Evolutionary conservation across 2,113 vertebrate species (phyloP).

Genomic region (Heteronetta atricapilla): DNA sequence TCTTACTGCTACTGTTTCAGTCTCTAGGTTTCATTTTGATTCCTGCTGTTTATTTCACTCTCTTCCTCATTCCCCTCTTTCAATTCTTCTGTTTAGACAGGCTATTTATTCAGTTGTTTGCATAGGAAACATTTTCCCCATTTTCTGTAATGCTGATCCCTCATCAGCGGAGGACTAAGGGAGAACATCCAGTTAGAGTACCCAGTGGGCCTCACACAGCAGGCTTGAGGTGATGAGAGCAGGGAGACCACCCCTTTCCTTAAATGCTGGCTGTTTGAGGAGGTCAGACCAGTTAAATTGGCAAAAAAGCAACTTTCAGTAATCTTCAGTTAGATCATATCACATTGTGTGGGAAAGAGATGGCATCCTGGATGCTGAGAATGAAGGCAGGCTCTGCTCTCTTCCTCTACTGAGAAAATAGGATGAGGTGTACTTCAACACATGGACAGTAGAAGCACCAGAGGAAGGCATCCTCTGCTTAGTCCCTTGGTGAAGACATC

Average conservation of each 20-base stretch:
- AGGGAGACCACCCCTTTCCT: background rate
- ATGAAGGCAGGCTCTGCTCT: background rate
- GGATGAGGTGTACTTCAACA: background rate
- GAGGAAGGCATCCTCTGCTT: background rate
- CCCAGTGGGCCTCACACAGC: background rate
- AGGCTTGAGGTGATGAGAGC: background rate
- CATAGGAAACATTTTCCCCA: background rate
- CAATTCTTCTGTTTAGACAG: background rate
- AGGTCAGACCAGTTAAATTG: background rate
- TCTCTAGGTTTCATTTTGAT: background rate
- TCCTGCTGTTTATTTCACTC: background rate
- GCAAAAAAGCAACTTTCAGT: background rate
- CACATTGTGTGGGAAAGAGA: rapidly evolving
- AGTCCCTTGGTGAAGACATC: background rate
- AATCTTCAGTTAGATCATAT: background rate
- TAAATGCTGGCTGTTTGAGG: background rate
- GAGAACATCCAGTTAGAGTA: too few relatives aligned
- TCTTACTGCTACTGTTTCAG: background rate
- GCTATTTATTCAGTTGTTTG: background rate
- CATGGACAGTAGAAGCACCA: background rate
- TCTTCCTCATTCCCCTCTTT: background rate
- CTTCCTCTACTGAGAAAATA: background rate
- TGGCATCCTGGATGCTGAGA: background rate
- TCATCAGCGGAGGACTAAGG: background rate
- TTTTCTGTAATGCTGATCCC: background rate